phyloP scores from a whole-genome alignment of 2,113 vertebrate genomes.

The Struthio camelus region DNA sequence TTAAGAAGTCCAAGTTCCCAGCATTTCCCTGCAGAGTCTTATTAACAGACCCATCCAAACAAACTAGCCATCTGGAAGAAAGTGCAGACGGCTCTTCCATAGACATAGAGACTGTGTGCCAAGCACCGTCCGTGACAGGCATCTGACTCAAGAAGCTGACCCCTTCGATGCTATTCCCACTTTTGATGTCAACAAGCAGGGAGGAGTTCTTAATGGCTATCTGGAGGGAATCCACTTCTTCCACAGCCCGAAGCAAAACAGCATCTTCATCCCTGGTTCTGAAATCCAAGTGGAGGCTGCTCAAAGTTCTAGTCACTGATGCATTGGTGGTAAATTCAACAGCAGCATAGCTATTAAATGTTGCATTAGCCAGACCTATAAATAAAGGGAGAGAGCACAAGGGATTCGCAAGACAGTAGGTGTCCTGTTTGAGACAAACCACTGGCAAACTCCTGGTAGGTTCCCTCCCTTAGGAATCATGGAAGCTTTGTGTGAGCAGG shows the following conservation, averaged over 20 bases:
- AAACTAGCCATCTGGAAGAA: conserved; percentile 80
- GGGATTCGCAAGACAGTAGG: background rate
- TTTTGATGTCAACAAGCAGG: conserved; percentile 79
- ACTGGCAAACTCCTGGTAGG: background rate
- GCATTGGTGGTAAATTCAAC: conserved; percentile 77
- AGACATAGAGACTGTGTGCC: conserved; percentile 83
- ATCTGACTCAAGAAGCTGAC: conserved; percentile 74
- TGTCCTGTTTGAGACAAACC: background rate
- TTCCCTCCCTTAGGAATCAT: background rate
- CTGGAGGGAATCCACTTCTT: conserved; percentile 76
- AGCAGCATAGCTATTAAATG: conserved; percentile 77
- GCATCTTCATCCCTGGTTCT: conserved; percentile 86
- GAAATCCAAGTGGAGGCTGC: conserved; percentile 80
- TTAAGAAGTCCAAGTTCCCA: conserved; percentile 84
- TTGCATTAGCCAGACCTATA: conserved; percentile 87
- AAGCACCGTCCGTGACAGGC: conserved; percentile 82
- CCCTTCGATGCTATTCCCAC: conserved; percentile 73
- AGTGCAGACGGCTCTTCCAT: conserved; percentile 72
- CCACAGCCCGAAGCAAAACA: conserved; percentile 76
- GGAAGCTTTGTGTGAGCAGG: conserved; percentile 21
- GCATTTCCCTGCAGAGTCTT: conserved; percentile 66
- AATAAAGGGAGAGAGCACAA: background rate
- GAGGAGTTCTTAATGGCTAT: conserved; percentile 84
- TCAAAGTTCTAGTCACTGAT: conserved; percentile 73
- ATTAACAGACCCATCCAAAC: conserved; percentile 73